These are phyloP conservation scores for Drosophila lowei DNA, from an alignment of 1,140 invertebrate species.

Conservation along the genomic window DNA sequence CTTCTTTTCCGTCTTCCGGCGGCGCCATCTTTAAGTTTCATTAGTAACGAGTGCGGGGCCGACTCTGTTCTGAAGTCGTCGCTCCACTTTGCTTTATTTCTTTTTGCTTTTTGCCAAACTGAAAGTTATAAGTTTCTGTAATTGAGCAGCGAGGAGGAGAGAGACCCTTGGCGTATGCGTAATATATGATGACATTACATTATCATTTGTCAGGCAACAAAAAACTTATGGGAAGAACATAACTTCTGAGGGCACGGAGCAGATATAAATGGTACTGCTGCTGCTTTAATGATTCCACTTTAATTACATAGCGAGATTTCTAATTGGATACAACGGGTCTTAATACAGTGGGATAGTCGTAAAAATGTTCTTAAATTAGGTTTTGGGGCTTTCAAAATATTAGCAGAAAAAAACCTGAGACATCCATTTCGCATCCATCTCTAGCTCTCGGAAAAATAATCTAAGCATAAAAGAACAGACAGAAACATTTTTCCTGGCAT, in stretches of 20 bases:
- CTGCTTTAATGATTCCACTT: conserved; percentile 45
- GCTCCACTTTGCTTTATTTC: conserved; percentile 38
- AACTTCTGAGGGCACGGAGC: background rate
- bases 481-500: no score
- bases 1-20: conserved; percentile 54
- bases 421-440: no score
- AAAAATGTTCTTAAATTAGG: background rate
- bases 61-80: conserved; percentile 42
- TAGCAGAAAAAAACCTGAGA: no score
- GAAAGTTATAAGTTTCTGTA: conserved; percentile 63
- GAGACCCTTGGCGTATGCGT: conserved; percentile 39
- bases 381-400: background rate
- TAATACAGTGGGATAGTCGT: conserved; percentile 1
- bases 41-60: conserved; percentile 47
- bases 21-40: conserved; percentile 79
- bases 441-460: no score
- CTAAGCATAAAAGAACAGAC: no score
- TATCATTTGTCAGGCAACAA: conserved; percentile 60
- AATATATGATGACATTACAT: conserved; percentile 75
- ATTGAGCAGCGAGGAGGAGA: conserved; percentile 51
- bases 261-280: background rate
- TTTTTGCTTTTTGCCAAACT: conserved; percentile 37
- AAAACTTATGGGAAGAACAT: conserved; percentile 15
- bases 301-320: conserved; percentile 47
- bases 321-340: conserved; percentile 20